These are phyloP conservation scores for Eubasilissa regina DNA, from an alignment of 1,140 invertebrate species.

Conservation along the genomic window DNA sequence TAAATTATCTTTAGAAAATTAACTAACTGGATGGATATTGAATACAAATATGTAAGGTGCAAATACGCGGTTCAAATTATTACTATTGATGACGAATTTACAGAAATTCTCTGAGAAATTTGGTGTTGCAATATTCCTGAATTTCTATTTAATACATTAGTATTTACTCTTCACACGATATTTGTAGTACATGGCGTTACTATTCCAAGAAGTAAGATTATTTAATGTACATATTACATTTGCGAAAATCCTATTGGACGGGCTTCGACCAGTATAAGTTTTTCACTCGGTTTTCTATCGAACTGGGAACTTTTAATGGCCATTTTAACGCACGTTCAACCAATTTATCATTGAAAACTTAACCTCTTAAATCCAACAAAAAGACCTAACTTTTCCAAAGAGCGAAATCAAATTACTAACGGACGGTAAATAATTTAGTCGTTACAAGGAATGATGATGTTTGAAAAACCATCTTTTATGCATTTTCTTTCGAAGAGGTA, in stretches of 20 bases:
- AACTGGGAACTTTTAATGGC: constrained; percentile 50
- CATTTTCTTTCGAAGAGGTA: constrained; percentile 27
- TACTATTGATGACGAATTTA: no score
- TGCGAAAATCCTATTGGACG: background rate
- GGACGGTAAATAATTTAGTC: constrained; percentile 31
- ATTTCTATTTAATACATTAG: no score
- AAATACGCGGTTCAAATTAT: no score
- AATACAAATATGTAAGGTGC: no score
- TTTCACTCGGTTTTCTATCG: constrained; percentile 19
- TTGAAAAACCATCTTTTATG: constrained; percentile 13
- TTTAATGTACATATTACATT: background rate
- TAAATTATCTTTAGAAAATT: no score
- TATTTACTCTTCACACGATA: no score
- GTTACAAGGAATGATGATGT: constrained; percentile 3
- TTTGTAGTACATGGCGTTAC: no score
- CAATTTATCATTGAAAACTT: constrained; percentile 49
- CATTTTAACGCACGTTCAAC: constrained; percentile 48
- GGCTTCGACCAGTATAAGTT: background rate
- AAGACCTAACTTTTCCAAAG: constrained; percentile 14
- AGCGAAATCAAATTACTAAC: constrained; percentile 34
- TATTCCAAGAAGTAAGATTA: background rate
- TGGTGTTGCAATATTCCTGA: no score
- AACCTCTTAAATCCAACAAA: constrained; percentile 26
- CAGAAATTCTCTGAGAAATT: no score
- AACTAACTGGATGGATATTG: no score